Percentiles rank a stretch among this genome's conserved stretches.
These are phyloP conservation scores for Melanotaenia duboulayi DNA, from an alignment of 2,113 vertebrate species.

Conservation along the genomic window DNA sequence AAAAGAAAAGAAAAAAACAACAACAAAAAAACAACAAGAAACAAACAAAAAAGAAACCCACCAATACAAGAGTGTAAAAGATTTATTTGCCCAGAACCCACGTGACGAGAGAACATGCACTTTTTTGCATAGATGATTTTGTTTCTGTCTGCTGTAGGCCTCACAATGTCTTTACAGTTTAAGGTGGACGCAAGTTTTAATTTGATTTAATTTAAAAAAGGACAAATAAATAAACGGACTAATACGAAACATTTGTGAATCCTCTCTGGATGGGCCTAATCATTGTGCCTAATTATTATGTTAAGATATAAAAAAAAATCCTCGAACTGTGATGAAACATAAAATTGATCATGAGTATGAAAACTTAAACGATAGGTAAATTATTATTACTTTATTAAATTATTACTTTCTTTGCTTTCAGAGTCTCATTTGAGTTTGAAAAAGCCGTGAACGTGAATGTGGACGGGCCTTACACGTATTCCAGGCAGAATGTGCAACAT, in stretches of 20 bases:
- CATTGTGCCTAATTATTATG: no score
- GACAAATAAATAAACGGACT: no score
- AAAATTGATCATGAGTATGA: no score
- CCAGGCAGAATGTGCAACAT: constrained; percentile 59
- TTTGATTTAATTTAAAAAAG: no score
- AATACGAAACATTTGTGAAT: no score
- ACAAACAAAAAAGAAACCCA: no score
- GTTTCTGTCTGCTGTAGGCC: constrained; percentile 34
- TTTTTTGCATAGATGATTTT: constrained; percentile 49
- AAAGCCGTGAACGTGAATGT: constrained; percentile 73
- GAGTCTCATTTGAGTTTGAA: constrained; percentile 71
- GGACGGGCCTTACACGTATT: constrained; percentile 83
- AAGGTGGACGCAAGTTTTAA: constrained; percentile 37
- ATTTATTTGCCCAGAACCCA: not conserved
- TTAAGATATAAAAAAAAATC: not conserved
- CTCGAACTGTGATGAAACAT: not conserved
- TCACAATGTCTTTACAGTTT: constrained; percentile 43
- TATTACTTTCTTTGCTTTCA: not conserved
- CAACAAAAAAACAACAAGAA: no score
- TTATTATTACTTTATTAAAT: no score
- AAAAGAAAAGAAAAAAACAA: no score
- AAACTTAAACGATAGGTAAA: not conserved
- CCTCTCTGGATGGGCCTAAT: no score
- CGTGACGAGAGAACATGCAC: not conserved
- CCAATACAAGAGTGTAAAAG: no score